Percentiles rank a stretch among this genome's conserved stretches.
phyloP scores from a whole-genome alignment of 2,797 vertebrate genomes.

The Galagoides demidoff region DNA sequence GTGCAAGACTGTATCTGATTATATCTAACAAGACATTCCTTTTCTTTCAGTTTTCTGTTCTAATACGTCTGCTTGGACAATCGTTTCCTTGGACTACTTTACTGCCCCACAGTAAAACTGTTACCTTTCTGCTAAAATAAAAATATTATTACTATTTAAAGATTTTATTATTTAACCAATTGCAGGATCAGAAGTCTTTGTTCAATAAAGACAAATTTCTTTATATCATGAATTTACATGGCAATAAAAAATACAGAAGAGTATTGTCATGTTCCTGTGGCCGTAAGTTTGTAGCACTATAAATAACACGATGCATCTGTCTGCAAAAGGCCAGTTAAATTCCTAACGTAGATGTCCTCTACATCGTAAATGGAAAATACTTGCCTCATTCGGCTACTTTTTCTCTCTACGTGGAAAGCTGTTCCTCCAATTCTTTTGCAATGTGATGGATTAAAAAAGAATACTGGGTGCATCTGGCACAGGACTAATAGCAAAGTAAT shows the following conservation, averaged over 20 bases:
- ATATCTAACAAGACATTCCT: background rate
- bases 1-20: background rate
- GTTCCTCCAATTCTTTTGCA: conserved; percentile 29
- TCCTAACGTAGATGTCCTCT: background rate
- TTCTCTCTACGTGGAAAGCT: background rate
- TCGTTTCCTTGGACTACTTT: background rate
- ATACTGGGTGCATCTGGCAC: conserved; percentile 22
- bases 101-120: background rate
- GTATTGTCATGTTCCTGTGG: background rate
- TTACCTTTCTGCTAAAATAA: conserved; percentile 2
- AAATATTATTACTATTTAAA: background rate
- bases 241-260: background rate
- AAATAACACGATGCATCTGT: conserved; percentile 62
- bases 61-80: background rate
- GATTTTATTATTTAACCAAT: conserved; percentile 9
- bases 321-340: conserved; percentile 55
- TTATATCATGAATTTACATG: conserved; percentile 35
- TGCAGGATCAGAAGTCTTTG: background rate
- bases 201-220: conserved; percentile 19
- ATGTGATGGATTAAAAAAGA: background rate
- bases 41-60: conserved; percentile 41
- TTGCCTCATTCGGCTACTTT: background rate
- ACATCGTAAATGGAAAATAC: conserved; percentile 14
- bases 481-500: conserved; percentile 45
- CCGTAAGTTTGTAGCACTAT: conserved; percentile 41